Base-by-base conservation (phyloP, 2,797 vertebrate species). In the Lepilemur ruficaudatus region DNA sequence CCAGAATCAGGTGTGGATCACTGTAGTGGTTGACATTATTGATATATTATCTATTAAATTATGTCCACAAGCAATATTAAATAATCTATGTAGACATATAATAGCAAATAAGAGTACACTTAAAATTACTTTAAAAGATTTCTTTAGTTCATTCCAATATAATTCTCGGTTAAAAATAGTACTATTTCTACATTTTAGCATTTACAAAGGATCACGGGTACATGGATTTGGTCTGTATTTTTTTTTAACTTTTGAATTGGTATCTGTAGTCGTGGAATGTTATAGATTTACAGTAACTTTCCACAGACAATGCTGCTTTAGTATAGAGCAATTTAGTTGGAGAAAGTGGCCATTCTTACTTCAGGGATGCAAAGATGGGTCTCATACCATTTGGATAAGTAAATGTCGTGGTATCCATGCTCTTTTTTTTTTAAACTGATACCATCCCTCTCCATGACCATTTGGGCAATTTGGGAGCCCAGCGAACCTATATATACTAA, bases 41-140 rank as follows among this genome's bases (percentile, higher is more conserved):
- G 95, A 85, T 98, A 98, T 98, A 96, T 97, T 98, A 95, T 97
- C 97, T 97, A 98, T 96, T 96, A 97, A 98, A 98, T 98, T 98
- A 98, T 98, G 98, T 97, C 97, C 95, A 97, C 81, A 98, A 98
- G 96, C 98, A 98, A 98, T 98, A 98, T 98, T 91, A 95, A 96
- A 94, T 96, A 89, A 98, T 98, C 97, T 98, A 93, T 96, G 97
- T 98, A 98, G 93, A 97, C 93, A 63, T 91, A 41, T 97, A 96
- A 92, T 96, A 78, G 97, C 95, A 96, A 81, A 85, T 89, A 97
- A 97, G 97, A 96, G 70, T 96, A 81, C 86, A 57, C 79, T 94
- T 97, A 93, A 97, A 97, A 96, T 98, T 89, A 94, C 97, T 97
- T 97, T 90, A 96, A 97, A 93, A 96, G 97, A 95, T 93, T 35